These are phyloP conservation scores for Rousettus madagascariensis DNA, from an alignment of 2,797 vertebrate genomes.

Conservation along the genomic window DNA sequence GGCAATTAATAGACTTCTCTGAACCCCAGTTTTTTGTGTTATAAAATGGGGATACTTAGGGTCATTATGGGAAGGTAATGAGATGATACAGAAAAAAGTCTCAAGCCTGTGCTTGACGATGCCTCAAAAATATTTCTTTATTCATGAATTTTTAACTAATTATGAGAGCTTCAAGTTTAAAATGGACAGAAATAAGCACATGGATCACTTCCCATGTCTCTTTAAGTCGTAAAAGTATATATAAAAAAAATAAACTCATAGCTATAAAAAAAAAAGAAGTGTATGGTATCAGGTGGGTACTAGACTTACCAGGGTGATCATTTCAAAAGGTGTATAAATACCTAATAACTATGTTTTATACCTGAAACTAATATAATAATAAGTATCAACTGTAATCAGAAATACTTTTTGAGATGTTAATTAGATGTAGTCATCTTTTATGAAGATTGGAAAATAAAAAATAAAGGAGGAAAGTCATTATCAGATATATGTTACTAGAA, in stretches of 20 bases:
- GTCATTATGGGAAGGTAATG: not conserved
- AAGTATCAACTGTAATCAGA: not conserved
- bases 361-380: not conserved
- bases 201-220: not conserved
- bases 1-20: not conserved
- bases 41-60: not conserved
- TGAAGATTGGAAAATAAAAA: not conserved
- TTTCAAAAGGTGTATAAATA: not conserved
- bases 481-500: not conserved
- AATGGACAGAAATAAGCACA: not conserved
- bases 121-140: not conserved
- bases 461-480: not conserved
- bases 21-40: not conserved
- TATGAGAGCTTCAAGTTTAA: not conserved
- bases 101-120: constrained; percentile 11
- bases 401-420: not conserved
- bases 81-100: not conserved
- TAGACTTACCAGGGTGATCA: not conserved
- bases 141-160: constrained; percentile 36
- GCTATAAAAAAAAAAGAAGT: not conserved
- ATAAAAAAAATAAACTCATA: not conserved
- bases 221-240: not conserved
- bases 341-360: not conserved
- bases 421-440: not conserved
- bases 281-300: not conserved